Evolutionary conservation across 1,140 invertebrate species (phyloP), one percentile per base, ranked within the genome.

Genomic region (Drosophila saltans): DNA sequence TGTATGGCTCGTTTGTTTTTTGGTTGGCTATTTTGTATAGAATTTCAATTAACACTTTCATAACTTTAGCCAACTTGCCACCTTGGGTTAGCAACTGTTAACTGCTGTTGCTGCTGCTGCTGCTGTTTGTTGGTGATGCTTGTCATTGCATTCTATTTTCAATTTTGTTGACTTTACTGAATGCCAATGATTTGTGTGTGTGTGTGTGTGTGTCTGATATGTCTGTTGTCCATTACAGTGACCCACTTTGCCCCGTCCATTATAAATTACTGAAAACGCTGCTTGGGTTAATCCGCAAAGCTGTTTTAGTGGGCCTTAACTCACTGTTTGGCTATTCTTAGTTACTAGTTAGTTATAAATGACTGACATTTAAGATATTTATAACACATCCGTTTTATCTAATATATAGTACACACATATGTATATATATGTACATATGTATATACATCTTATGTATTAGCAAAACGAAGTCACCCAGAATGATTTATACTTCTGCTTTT

Each of bases 11-110:
- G 71, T 75, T 69, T 75, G 66, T 28, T 71, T 71, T 48, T 21
- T 39, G 59, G 21, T 52, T 52, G 24, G 45, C 21, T 24, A 63
- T 68, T 64, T 72, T 78, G 66, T 78, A 66, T 88, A 63, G 56
- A 33, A 58, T 84, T 66, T 64, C 81, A 89, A 73, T 88, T 88
- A 89, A 72, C 84, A 89, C 84, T 78, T 80, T 82, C 60, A 71
- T 72, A 77, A 79, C 76, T 78, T 68, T 69, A 73, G 45, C 64
- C 75, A 69, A 36, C 63, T 68, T 65, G 75, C 66, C 75, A 78
- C 75, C 69, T 71, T 66, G 68, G 64, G 68, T 26, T 36, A 62
- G 61, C 62, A 67, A 52, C 67, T 48, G 45, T 48, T 48, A 48
- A 24, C 26, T 70, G 59, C 16, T 45, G 59, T 48, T 39, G 30